Conservation (phyloP, 1,140 invertebrate species). For the Zaprionus lachaisei region DNA sequence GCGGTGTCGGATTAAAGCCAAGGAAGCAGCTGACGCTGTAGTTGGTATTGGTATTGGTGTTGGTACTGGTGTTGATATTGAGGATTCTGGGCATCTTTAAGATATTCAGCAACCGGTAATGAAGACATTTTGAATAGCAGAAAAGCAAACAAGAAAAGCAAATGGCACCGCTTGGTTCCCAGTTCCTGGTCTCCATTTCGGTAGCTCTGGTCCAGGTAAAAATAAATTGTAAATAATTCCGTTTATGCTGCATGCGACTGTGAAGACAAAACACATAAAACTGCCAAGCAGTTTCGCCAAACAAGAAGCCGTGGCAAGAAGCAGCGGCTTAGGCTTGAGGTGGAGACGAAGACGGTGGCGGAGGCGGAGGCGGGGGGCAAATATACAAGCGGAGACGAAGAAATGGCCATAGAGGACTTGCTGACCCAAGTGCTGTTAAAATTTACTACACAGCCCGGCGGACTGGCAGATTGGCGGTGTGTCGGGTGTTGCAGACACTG, state of each 20-base stretch:
- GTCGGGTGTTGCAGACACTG: slow-evolving; percentile 46
- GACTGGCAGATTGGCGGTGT: slow-evolving; percentile 16
- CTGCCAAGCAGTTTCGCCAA: slow-evolving; percentile 63
- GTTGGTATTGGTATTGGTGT: background rate
- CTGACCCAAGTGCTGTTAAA: slow-evolving; percentile 74
- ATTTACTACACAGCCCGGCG: slow-evolving; percentile 57
- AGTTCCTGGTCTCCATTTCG: slow-evolving; percentile 26
- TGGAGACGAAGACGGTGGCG: background rate
- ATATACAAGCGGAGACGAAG: background rate
- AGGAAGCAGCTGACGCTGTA: slow-evolving; percentile 41
- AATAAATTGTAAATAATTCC: slow-evolving; percentile 81
- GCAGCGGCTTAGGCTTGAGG: background rate
- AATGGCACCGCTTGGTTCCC: slow-evolving; percentile 49
- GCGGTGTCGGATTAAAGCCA: slow-evolving; percentile 64
- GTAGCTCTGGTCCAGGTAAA: slow-evolving; percentile 55
- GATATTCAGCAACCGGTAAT: slow-evolving; percentile 67
- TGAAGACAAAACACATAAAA: slow-evolving; percentile 80
- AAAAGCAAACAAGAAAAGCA: slow-evolving; percentile 68
- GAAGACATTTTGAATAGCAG: slow-evolving; percentile 78
- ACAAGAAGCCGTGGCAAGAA: background rate
- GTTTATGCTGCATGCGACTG: slow-evolving; percentile 73
- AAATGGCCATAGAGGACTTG: slow-evolving; percentile 45
- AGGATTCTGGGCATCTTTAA: slow-evolving; percentile 27
- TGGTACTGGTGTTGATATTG: background rate
- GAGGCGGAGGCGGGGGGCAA: too few relatives aligned